Base-by-base conservation (phyloP, 2,113 vertebrate genomes). In the Meriones unguiculatus region DNA sequence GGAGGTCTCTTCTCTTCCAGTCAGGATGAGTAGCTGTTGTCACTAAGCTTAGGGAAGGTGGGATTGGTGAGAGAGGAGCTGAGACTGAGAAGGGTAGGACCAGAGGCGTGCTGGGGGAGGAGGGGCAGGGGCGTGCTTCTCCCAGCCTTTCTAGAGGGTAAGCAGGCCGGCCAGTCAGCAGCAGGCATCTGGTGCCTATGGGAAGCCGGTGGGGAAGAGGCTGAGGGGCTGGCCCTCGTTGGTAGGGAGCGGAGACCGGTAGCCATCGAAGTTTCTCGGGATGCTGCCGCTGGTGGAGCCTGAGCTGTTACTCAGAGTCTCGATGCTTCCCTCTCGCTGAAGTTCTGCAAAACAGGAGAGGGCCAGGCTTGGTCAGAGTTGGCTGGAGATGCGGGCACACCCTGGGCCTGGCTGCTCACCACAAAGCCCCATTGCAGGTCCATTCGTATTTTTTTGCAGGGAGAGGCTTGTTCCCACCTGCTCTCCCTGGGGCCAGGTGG, bases 241-340 rank as follows among this genome's bases (percentile, higher is more conserved):
- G 96, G 99, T 99, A 28, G 99, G 99, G 54, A 99, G 99, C 0
- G 99, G 99, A 0, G 99, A 99, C 6, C 99, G 98, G 98, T 99
- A 99, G 86, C 99, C 99, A 15, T 99, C 99, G 2, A 99, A 99
- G 98, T 99, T 99, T 95, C 99, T 99, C 0, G 99, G 99, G 98
- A 99, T 99, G 98, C 99, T 99, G 98, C 99, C 99, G 15, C 99
- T 99, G 98, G 99, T 99, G 97, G 99, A 99, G 1, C 99, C 99
- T 0, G 99, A 99, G 98, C 99, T 99, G 99, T 99, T 99, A 98
- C 99, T 99, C 96, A 99, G 99, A 4, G 99, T 99, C 99, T 99
- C 99, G 94, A 99, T 99, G 99, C 99, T 99, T 98, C 99, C 99
- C 98, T 99, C 99, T 98, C 99, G 99, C 99, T 99, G 99, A 95